These are phyloP conservation scores for Sphecodes monilicornis DNA, from an alignment of 2,888 invertebrate species.

Conservation along the genomic window DNA sequence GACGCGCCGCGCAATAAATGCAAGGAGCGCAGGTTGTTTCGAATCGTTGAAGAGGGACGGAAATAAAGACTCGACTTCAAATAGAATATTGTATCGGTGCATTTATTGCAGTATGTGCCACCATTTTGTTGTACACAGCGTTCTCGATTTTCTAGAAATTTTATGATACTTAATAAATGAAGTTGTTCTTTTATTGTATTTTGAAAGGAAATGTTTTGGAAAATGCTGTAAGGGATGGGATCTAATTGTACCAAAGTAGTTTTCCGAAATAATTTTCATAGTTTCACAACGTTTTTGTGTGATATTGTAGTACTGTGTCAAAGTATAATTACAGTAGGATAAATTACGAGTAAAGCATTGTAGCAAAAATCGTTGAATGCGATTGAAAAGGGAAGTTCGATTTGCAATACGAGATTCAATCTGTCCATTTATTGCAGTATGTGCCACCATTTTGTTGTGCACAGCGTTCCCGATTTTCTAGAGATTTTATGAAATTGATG, in stretches of 20 bases:
- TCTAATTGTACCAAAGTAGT: too few species aligned
- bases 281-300: too few species aligned
- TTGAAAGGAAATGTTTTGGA: too few species aligned
- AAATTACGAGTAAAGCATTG: too few species aligned
- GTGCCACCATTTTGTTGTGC: not conserved
- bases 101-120: not conserved
- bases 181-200: too few species aligned
- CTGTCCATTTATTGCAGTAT: not conserved
- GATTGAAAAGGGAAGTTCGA: too few species aligned
- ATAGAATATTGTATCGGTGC: not conserved
- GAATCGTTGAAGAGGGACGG: not conserved
- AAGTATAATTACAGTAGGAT: too few species aligned
- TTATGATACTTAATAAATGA: not conserved
- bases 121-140: not conserved
- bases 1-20: not conserved
- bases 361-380: too few species aligned
- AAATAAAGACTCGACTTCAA: not conserved
- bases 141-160: not conserved
- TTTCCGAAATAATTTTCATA: too few species aligned
- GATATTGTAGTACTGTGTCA: too few species aligned
- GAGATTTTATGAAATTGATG: not conserved
- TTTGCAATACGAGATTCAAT: too few species aligned
- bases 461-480: not conserved
- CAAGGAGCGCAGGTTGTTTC: not conserved
- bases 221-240: too few species aligned